Base-by-base conservation (phyloP, 1,140 invertebrate genomes). In the Druon quercuslanigerum region DNA sequence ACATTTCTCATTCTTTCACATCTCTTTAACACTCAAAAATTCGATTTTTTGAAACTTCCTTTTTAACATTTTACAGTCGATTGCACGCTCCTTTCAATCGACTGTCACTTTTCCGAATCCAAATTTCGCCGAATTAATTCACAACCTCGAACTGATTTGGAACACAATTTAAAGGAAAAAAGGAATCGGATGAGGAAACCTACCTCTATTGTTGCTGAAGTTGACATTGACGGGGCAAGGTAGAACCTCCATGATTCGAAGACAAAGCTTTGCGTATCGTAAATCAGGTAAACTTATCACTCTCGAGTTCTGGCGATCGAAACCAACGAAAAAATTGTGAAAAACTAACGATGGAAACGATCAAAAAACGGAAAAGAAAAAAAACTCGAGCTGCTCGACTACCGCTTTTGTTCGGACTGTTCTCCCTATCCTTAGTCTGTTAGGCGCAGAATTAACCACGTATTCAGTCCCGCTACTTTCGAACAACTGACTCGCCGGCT, bases 201-300 rank as follows among this genome's bases (percentile, higher is more conserved):
- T 76, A 89, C 90, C 89, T 87, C 89, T 85, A 60, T 86, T 90
- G 74, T 89, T 90, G 85, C 86, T 90, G 84, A 91, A 90, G 79
- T 88, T 84, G 8, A 91, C 90, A 20, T 90, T 90, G 50, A 91
- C 90, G 50, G 90, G 90, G 75, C 90, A 91, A 75, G 90, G 87
- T 57, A 91, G 81, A 72, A 91, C 88, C 77, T 91, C 90, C 90
- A 91, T 91, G 56, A 70, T 11, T 54, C 11, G n/a, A 50, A 77
- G 51, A 77, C 3, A 51, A 40, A 14, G 72, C 33, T 20, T n/a
- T 25, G 57, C 14, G 17, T 17, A 33, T 14, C 16, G 33, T 6
- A 25, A 66, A 66, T 20, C 16, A 33, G 12, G 19, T 20, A 20
- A 66, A 66, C 20, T 73, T 73, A 40, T 73, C 51, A 56, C 20